These are phyloP conservation scores for Anhinga rufa DNA, from an alignment of 2,113 vertebrate species.

Conservation along the genomic window DNA sequence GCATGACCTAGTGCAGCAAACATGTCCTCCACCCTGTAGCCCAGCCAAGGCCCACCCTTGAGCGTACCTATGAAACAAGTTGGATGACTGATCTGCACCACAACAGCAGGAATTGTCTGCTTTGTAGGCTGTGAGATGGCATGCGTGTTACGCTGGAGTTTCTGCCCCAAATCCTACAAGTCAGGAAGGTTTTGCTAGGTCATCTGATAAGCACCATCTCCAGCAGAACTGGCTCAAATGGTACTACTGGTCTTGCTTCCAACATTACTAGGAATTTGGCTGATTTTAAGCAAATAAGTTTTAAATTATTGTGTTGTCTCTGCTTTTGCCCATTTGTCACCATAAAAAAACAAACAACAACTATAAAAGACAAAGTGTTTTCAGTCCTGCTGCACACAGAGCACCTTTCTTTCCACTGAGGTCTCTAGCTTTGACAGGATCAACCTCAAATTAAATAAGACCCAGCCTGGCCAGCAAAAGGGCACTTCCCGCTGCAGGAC, in stretches of 20 bases:
- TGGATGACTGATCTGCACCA: background rate
- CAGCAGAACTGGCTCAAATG: background rate
- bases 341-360: no score
- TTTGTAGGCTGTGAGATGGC: background rate
- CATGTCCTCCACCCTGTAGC: background rate
- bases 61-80: fast-evolving
- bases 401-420: background rate
- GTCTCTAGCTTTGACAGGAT: background rate
- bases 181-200: background rate
- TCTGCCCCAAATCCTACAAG: background rate
- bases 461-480: background rate
- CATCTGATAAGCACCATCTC: background rate
- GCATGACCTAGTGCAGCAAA: background rate
- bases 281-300: background rate
- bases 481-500: background rate
- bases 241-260: background rate
- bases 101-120: background rate
- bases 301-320: background rate
- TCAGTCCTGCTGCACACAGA: background rate
- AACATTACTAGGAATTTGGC: background rate
- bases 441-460: background rate
- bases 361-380: no score
- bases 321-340: background rate
- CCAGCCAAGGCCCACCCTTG: background rate
- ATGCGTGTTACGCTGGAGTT: background rate